Base-by-base conservation (phyloP, 2,888 invertebrate genomes). In the Ochlodes sylvanus region DNA sequence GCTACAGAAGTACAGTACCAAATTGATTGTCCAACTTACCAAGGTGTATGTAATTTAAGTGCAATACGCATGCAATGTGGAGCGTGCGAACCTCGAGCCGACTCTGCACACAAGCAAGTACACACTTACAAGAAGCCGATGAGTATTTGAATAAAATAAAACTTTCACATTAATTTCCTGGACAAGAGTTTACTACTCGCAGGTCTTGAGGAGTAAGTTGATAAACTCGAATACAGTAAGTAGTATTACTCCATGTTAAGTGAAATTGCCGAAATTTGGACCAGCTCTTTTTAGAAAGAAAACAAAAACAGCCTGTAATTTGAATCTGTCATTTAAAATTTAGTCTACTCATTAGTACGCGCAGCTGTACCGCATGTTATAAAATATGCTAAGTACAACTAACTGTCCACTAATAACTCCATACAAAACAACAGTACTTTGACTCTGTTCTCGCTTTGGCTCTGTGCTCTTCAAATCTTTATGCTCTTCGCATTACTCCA, bases 71-170 rank as follows among this genome's bases (percentile, higher is more conserved):
- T 64, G 74, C 76, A 75, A 87, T 82, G 77, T 85, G 77, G 88
- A 85, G 81, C 88, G 87, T 87, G 88, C 78, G 88, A 88, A 79
- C 81, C 5, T 52, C 19, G 62, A 67, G 68, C 69, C 56, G 66
- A 75, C 73, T 42, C 17, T 21, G 21, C 21, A 52, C 21, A 12
- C 44, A 47, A 15, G 15, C 9, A 5, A n/a, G 27, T 5, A 4
- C 27, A 5, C 4, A 3, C 9, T 15, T 17, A 47, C 7, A 47
- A 15, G 15, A 47, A 47, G 2, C 17, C 44, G 17, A 47, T n/a
- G 7, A 17, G 7, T 47, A 47, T 47, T 47, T 47, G 17, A 47
- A 47, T 47, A 47, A 44, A 47, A 15, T 15, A 47, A 17, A 47
- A 9, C 44, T 47, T 47, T 47, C 17, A 47, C 44, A 47, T 47